Evolutionary conservation across 2,113 vertebrate species (phyloP).

Genomic region (Heterochromis multidens): DNA sequence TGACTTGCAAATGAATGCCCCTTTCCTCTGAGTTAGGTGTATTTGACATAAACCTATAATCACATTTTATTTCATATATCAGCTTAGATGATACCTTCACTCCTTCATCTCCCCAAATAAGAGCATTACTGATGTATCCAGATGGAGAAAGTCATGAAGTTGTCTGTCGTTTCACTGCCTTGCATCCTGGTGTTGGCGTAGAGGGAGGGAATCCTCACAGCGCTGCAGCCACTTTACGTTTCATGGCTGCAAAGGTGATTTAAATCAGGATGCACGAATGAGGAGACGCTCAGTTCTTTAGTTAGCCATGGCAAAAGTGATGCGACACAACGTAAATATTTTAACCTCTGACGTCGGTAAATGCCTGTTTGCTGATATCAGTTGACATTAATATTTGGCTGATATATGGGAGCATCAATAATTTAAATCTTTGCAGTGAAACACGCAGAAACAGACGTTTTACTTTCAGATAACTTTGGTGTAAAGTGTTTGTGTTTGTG

Average conservation of each 20-base stretch:
- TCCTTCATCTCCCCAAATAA: rapidly evolving
- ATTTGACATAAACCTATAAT: too few relatives aligned
- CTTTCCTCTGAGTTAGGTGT: too few relatives aligned
- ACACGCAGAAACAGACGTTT: too few relatives aligned
- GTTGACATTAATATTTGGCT: too few relatives aligned
- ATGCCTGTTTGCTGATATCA: too few relatives aligned
- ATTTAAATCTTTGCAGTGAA: too few relatives aligned
- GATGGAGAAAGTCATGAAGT: not conserved
- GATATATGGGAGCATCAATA: too few relatives aligned
- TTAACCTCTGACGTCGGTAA: not conserved
- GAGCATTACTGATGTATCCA: not conserved
- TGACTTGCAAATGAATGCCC: not conserved
- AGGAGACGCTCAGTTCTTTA: not conserved
- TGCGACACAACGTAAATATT: not conserved
- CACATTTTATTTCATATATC: not conserved
- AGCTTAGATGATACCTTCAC: not conserved
- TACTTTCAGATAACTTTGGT: too few relatives aligned
- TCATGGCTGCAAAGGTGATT: not conserved
- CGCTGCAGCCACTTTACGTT: not conserved
- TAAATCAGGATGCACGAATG: not conserved
- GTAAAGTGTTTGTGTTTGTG: too few relatives aligned
- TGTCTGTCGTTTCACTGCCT: not conserved
- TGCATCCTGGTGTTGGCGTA: not conserved
- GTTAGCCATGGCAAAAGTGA: not conserved
- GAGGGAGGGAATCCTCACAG: not conserved